Evolutionary conservation across 2,797 vertebrate species (phyloP).

Genomic region (Sebastes wilsoni): DNA sequence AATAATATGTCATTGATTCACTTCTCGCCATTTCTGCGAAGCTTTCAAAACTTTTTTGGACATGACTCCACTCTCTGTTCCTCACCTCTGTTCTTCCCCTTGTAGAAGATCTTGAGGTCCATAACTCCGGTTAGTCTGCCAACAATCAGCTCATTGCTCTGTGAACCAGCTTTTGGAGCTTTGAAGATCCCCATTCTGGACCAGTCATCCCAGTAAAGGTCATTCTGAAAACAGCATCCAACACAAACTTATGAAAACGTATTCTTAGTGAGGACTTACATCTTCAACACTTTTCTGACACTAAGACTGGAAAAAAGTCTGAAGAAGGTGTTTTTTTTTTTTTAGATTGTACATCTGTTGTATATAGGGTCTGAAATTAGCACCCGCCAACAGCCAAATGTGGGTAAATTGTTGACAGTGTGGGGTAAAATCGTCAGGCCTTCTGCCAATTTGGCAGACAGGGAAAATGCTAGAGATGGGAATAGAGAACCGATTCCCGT

Average conservation of each 20-base stretch:
- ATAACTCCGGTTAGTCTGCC: conserved; percentile 94
- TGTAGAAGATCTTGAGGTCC: conserved; percentile 99
- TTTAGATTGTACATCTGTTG: not conserved
- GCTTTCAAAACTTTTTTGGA: not conserved
- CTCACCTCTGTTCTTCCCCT: conserved; percentile 90
- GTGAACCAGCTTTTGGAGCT: conserved; percentile 89
- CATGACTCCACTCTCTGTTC: not conserved
- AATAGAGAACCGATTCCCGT: too few species aligned
- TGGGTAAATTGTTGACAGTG: too few species aligned
- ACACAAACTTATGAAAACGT: not conserved
- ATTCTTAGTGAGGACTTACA: not conserved
- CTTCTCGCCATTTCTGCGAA: not conserved
- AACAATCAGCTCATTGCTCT: conserved; percentile 87
- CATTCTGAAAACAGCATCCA: conserved; percentile 82
- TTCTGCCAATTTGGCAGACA: too few species aligned
- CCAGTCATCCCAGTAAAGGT: conserved; percentile 99
- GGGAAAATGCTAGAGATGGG: too few species aligned
- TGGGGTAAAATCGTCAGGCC: too few species aligned
- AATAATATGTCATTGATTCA: not conserved
- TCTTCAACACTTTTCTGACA: too few species aligned
- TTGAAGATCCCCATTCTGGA: conserved; percentile 96
- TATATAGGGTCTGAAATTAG: too few species aligned
- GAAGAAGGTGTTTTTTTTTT: not conserved
- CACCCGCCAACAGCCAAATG: too few species aligned
- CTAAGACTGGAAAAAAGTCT: not conserved